Conservation (phyloP, 2,888 invertebrate species). For the Phytoseiulus persimilis region DNA sequence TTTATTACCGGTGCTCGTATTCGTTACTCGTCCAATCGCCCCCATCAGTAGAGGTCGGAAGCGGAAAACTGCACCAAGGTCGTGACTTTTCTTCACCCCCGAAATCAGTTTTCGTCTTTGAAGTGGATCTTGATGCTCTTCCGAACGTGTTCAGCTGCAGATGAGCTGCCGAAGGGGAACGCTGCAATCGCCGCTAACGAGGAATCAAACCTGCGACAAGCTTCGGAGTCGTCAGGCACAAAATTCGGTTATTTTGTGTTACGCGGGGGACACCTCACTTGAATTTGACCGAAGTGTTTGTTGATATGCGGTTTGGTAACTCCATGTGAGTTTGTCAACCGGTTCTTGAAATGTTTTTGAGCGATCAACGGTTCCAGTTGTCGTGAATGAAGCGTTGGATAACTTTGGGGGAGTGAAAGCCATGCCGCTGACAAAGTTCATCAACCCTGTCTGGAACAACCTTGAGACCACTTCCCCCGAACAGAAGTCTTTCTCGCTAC, state of each 20-base stretch:
- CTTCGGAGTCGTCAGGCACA: not conserved
- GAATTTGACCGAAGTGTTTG: not conserved
- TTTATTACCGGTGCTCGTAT: too few relatives aligned
- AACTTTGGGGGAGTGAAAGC: not conserved
- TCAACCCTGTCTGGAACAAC: not conserved
- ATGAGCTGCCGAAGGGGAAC: too few relatives aligned
- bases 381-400: not conserved
- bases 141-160: too few relatives aligned
- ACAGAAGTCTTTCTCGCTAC: not conserved
- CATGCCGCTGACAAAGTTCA: not conserved
- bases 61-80: too few relatives aligned
- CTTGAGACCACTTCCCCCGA: not conserved
- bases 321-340: not conserved
- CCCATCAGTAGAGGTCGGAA: too few relatives aligned
- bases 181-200: not conserved
- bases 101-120: too few relatives aligned
- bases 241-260: not conserved
- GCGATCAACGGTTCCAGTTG: not conserved
- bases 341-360: not conserved
- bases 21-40: too few relatives aligned
- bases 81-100: too few relatives aligned
- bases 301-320: not conserved
- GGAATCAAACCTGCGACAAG: not conserved
- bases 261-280: not conserved
- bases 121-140: too few relatives aligned